Evolutionary conservation across 2,113 vertebrate genomes (phyloP).

Genomic region (Mionectes macconnelli): DNA sequence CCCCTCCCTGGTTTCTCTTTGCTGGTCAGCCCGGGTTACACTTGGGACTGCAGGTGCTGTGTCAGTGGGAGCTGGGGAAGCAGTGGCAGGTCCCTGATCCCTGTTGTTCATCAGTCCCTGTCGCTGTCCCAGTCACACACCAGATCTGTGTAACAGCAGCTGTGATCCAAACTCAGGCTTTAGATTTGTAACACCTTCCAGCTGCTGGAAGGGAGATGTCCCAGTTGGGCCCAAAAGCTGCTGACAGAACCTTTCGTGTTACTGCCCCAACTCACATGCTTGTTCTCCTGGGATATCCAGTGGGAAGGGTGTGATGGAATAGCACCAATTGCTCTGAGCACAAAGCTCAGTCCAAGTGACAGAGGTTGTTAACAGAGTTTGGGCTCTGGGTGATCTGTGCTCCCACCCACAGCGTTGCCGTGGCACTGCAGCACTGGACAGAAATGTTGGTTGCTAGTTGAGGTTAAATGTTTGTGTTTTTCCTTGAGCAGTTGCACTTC

Average conservation of each 20-base stretch:
- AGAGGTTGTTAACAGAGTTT: accelerated
- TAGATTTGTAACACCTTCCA: constrained; percentile 5
- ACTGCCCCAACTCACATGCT: neutral
- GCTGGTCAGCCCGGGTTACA: neutral
- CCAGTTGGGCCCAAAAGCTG: neutral
- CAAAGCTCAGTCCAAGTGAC: neutral
- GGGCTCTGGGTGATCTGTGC: neutral
- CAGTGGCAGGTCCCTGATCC: neutral
- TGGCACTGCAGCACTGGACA: neutral
- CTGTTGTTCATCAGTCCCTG: constrained; percentile 27
- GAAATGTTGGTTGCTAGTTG: neutral
- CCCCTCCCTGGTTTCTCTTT: neutral
- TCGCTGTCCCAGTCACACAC: neutral
- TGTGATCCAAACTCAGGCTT: neutral
- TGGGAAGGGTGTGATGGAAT: neutral
- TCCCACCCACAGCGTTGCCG: neutral
- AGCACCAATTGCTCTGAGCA: neutral
- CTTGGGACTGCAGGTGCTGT: neutral
- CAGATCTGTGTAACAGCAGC: neutral
- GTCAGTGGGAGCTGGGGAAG: neutral
- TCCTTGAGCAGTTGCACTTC: neutral
- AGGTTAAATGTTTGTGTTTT: neutral
- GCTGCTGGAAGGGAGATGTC: constrained; percentile 16
- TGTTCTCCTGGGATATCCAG: neutral
- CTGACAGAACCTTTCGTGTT: neutral